A percentile compares a stretch with the other conserved stretches of the same genome.
phyloP scores from a whole-genome alignment of 2,113 vertebrate species.

The Onychostoma macrolepis region DNA sequence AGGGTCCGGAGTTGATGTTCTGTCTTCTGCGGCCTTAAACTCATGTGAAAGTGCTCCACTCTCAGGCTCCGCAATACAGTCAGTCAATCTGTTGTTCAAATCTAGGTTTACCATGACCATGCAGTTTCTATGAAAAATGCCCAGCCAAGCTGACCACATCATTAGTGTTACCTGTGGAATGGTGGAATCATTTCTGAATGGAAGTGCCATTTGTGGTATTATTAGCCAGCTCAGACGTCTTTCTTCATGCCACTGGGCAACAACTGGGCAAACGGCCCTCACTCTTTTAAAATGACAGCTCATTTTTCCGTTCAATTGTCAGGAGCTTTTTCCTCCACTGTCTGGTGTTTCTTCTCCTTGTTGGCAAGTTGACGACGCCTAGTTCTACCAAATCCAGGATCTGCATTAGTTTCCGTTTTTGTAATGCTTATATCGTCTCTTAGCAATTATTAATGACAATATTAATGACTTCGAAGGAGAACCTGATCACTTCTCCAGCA shows the following conservation, averaged over 20 bases:
- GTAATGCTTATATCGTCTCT: conserved; percentile 56
- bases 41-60: conserved; percentile 48
- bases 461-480: conserved; percentile 54
- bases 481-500: conserved; percentile 63
- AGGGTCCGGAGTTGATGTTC: conserved; percentile 47
- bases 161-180: conserved; percentile 43
- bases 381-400: conserved; percentile 50
- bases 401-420: conserved; percentile 55
- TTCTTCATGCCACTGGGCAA: conserved; percentile 43
- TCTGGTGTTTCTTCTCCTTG: conserved; percentile 4
- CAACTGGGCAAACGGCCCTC: conserved; percentile 10
- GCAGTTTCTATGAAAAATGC: conserved; percentile 1
- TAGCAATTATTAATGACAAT: conserved; percentile 52
- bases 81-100: neutral
- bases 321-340: neutral
- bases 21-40: conserved; percentile 37
- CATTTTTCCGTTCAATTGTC: conserved; percentile 26
- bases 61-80: neutral
- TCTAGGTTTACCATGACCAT: conserved; percentile 15
- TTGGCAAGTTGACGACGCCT: conserved; percentile 16
- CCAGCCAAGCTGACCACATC: conserved; percentile 39
- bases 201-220: conserved; percentile 27
- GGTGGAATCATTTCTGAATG: conserved; percentile 42
- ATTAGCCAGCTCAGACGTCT: neutral
- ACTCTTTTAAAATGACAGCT: conserved; percentile 38